A percentile compares a stretch with the other conserved stretches of the same genome.
Conservation (phyloP, 2,888 invertebrate genomes). For the Scaptomyza caliginosa region DNA sequence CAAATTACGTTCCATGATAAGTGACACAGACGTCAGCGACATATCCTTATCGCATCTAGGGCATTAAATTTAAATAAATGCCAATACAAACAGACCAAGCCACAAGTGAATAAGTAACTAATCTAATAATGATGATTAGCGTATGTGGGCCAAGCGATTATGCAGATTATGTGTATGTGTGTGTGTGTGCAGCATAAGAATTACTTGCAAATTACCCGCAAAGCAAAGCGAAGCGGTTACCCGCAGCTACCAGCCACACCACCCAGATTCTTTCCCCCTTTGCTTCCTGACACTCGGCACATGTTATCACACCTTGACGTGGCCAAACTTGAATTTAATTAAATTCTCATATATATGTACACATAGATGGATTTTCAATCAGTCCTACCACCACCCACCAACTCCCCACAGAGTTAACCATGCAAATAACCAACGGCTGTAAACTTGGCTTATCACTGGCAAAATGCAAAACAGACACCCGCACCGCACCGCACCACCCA, state of each 20-base stretch:
- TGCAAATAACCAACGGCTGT: conserved; percentile 1
- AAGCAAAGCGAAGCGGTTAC: conserved; percentile 27
- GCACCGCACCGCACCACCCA: conserved; percentile 10
- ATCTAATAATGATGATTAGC: conserved; percentile 62
- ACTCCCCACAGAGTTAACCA: background rate
- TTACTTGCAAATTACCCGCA: conserved; percentile 67
- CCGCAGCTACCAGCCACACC: conserved; percentile 20
- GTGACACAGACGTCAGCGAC: conserved; percentile 17
- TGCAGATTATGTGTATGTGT: conserved; percentile 33
- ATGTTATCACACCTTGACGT: conserved; percentile 27
- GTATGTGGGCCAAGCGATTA: conserved; percentile 64
- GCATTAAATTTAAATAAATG: conserved; percentile 50
- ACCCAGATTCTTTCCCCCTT: background rate
- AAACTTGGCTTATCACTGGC: conserved; percentile 49
- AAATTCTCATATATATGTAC: conserved; percentile 60
- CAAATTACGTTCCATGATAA: conserved; percentile 26
- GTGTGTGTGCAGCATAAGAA: conserved; percentile 45
- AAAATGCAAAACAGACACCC: conserved; percentile 48
- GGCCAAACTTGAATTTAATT: conserved; percentile 56
- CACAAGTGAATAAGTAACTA: background rate
- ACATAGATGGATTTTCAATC: conserved; percentile 69
- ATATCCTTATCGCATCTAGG: conserved; percentile 44
- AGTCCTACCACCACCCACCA: conserved; percentile 6
- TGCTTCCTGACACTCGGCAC: conserved; percentile 2
- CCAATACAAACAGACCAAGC: conserved; percentile 16